Evolutionary conservation across 2,797 vertebrate genomes (phyloP).

Genomic region (Columba guinea): DNA sequence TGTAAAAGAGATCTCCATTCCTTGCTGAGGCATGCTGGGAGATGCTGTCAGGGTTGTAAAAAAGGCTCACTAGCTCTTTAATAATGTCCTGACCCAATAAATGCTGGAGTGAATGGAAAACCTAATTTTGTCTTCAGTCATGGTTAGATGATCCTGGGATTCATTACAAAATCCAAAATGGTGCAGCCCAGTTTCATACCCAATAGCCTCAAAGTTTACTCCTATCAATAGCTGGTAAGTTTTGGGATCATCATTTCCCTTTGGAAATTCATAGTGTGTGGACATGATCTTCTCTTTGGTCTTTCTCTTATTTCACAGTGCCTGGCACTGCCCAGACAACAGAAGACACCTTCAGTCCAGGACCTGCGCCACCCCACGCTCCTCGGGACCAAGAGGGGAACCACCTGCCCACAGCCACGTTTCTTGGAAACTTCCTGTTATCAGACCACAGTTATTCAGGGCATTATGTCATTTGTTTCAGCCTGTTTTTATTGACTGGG

Average conservation of each 20-base stretch:
- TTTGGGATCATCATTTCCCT: not conserved
- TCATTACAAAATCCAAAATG: not conserved
- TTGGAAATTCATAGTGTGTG: not conserved
- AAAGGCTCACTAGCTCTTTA: not conserved
- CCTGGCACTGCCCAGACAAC: not conserved
- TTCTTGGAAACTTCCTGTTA: not conserved
- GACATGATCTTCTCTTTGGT: not conserved
- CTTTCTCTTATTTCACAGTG: not conserved
- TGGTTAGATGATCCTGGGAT: not conserved
- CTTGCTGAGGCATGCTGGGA: not conserved
- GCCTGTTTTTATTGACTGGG: conserved; percentile 40
- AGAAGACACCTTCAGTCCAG: not conserved
- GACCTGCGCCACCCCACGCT: not conserved
- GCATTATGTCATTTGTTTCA: not conserved
- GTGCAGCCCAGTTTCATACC: not conserved
- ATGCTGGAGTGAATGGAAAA: not conserved
- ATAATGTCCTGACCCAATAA: not conserved
- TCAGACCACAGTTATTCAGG: not conserved
- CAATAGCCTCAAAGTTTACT: not conserved
- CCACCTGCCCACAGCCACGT: not conserved
- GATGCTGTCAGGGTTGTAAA: not conserved
- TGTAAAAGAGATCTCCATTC: not conserved
- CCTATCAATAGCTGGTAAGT: not conserved
- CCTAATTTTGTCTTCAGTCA: not conserved
- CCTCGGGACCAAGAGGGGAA: not conserved